phyloP scores from a whole-genome alignment of 2,113 vertebrate species.

The Osmerus eperlanus region DNA sequence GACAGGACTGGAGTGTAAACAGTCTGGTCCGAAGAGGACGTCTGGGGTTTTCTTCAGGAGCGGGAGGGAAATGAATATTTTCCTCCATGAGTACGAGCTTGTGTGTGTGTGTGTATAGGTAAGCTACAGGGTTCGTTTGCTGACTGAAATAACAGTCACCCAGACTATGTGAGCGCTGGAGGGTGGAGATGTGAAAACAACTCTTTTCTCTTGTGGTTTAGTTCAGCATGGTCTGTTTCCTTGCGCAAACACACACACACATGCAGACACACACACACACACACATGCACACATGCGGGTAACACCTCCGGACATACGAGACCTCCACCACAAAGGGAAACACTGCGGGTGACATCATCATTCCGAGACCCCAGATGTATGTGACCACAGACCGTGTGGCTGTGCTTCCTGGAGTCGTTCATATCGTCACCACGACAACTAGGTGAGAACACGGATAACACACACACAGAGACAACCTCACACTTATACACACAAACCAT shows the following conservation, averaged over 20 bases:
- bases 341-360: slow-evolving; percentile 55
- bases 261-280: neutral
- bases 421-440: too few relatives aligned
- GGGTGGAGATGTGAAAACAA: slow-evolving; percentile 49
- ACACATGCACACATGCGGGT: neutral
- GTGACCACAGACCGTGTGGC: too few relatives aligned
- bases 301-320: slow-evolving; percentile 25
- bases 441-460: too few relatives aligned
- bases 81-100: neutral
- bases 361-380: slow-evolving; percentile 28
- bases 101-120: neutral
- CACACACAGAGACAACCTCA: too few relatives aligned
- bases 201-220: slow-evolving; percentile 42
- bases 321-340: slow-evolving; percentile 43
- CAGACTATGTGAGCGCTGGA: slow-evolving; percentile 49
- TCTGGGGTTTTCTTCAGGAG: neutral
- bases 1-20: slow-evolving; percentile 9
- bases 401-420: too few relatives aligned
- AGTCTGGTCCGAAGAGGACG: slow-evolving; percentile 9
- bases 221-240: slow-evolving; percentile 30
- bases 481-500: too few relatives aligned
- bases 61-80: neutral
- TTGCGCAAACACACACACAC: slow-evolving; percentile 41
- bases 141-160: slow-evolving; percentile 50
- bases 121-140: slow-evolving; percentile 24